Conservation (phyloP, 2,888 invertebrate species). For the Drosophila sordidula region DNA sequence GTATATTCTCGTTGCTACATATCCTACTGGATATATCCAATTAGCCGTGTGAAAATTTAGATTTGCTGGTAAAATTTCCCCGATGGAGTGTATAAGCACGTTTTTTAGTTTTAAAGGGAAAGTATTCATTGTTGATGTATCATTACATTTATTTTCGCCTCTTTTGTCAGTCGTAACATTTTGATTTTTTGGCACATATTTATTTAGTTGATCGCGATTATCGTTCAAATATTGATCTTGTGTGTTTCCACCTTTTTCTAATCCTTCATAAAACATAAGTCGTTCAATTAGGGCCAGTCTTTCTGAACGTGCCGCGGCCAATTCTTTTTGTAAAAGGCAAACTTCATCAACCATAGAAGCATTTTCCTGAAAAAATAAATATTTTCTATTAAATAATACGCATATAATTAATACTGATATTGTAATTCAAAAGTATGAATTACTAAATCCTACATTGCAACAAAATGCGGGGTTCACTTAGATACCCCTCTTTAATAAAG, state of each 20-base stretch:
- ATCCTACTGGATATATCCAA: conserved; percentile 91
- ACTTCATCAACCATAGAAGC: conserved; percentile 95
- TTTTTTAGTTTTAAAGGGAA: conserved; percentile 91
- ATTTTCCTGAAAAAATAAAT: conserved; percentile 88
- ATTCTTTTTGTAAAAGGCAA: conserved; percentile 92
- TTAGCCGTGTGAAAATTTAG: conserved; percentile 89
- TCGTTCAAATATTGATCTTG: conserved; percentile 34
- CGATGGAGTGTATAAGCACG: conserved; percentile 88
- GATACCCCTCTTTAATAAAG: no score
- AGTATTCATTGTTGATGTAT: conserved; percentile 86
- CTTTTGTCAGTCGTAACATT: conserved; percentile 14
- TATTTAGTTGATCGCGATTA: conserved; percentile 18
- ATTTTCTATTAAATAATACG: no score
- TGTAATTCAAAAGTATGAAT: no score
- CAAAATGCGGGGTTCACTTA: no score
- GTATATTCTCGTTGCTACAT: conserved; percentile 91
- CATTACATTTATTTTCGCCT: conserved; percentile 73
- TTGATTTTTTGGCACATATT: conserved; percentile 20
- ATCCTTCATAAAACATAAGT: conserved; percentile 89
- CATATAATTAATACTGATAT: background rate
- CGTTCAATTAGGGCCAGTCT: conserved; percentile 92
- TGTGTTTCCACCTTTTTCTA: conserved; percentile 49
- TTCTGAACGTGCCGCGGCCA: conserved; percentile 92
- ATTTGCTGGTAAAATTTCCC: conserved; percentile 90
- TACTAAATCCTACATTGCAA: no score